phyloP scores from a whole-genome alignment of 2,888 invertebrate genomes.

The Agrilus mali region DNA sequence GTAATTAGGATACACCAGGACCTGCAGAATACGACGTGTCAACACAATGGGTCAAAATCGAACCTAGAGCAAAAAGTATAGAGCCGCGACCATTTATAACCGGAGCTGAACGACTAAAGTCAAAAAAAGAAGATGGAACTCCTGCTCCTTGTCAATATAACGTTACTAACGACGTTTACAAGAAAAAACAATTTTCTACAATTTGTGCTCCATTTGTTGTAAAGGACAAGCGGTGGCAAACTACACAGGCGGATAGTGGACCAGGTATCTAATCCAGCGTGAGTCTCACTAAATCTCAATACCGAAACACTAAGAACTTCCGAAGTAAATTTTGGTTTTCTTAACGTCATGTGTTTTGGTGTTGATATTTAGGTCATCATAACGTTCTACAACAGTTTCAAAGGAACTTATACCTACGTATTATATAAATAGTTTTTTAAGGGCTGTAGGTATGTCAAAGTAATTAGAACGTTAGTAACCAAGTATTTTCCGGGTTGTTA shows the following conservation, averaged over 20 bases:
- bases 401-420: too few species aligned
- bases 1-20: conserved; percentile 13
- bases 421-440: too few species aligned
- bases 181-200: not conserved
- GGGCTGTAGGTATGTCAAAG: too few species aligned
- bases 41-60: conserved; percentile 7
- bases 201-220: not conserved
- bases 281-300: too few species aligned
- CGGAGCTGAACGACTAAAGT: conserved; percentile 7
- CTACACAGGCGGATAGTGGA: not conserved
- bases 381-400: too few species aligned
- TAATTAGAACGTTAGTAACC: too few species aligned
- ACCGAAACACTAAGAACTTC: too few species aligned
- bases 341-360: too few species aligned
- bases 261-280: conserved; percentile 9
- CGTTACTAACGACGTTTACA: not conserved
- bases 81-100: conserved; percentile 10
- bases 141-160: conserved; percentile 1
- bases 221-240: not conserved
- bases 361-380: too few species aligned
- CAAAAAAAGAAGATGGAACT: not conserved
- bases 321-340: too few species aligned
- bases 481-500: too few species aligned
- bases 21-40: conserved; percentile 17
- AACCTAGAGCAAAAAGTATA: conserved; percentile 2